Base-by-base conservation (phyloP, 1,140 invertebrate genomes). In the Zaprionus vittiger region DNA sequence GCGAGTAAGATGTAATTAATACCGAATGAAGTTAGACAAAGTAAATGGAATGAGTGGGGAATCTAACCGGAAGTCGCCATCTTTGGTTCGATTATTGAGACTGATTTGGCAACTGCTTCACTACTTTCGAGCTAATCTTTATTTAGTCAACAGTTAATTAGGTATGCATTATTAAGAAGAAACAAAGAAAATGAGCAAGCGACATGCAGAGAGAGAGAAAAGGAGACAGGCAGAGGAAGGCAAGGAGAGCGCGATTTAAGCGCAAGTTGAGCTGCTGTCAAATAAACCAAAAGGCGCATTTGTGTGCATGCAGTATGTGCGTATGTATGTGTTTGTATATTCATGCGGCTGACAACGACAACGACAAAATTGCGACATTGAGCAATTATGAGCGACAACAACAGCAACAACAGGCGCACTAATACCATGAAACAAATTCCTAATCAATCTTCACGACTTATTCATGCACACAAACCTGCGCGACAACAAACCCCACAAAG, bases 361-460 rank as follows among this genome's bases (percentile, higher is more conserved):
- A 66, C 77, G n/a, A n/a, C n/a, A n/a, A n/a, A n/a, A n/a, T n/a
- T n/a, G 79, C 80, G 64, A 73, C 77, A 70, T 80, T 80, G 78
- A 80, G 73, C 80, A 81, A 81, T 80, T 80, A 81, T 77, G 74
- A 65, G 61, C 65, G 61, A 66, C 72, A 69, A 75, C 64, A 34
- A 47, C 47, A 57, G 44, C 64, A 67, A 67, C 55, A 81, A 67
- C 73, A 80, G 44, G 64, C 64, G 77, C 66, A 80, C 66, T 82
- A 82, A 82, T 82, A 63, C 80, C 80, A 82, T 70, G 78, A 80
- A 70, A 82, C 78, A 74, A 82, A 82, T 80, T 80, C 73, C 77
- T 81, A 81, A 81, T 81, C 80, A 81, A 81, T 81, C 80, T 81
- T 80, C 73, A 77, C 60, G 77, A 81, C 80, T 81, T 81, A 81